A percentile compares a stretch with the other conserved stretches of the same genome.
These are phyloP conservation scores for Anthrax anthrax DNA, from an alignment of 2,888 invertebrate species.

Conservation along the genomic window DNA sequence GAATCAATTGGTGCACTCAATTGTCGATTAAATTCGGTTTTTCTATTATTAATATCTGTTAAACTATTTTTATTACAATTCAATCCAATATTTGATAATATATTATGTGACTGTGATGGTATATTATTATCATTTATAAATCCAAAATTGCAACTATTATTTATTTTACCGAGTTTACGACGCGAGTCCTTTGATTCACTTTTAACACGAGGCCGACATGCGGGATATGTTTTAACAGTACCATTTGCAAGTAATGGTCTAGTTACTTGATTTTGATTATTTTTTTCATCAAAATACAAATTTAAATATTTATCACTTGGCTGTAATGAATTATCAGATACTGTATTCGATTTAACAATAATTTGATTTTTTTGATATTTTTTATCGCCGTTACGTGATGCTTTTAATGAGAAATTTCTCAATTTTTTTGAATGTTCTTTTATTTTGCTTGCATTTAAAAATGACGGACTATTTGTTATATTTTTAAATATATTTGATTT, in stretches of 20 bases:
- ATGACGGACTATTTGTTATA: constrained; percentile 32
- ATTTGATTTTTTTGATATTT: constrained; percentile 26
- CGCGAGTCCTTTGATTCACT: constrained; percentile 26
- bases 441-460: constrained; percentile 30
- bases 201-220: constrained; percentile 29
- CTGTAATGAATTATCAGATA: constrained; percentile 32
- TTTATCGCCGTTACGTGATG: constrained; percentile 16
- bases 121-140: constrained; percentile 23
- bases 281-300: constrained; percentile 30
- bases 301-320: constrained; percentile 32
- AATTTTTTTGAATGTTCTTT: constrained; percentile 33
- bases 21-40: constrained; percentile 34
- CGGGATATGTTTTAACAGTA: constrained; percentile 27
- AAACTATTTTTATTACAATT: constrained; percentile 26
- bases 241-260: constrained; percentile 25
- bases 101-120: constrained; percentile 27
- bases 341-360: constrained; percentile 31
- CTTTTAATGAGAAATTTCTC: constrained; percentile 30
- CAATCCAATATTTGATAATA: constrained; percentile 28
- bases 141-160: constrained; percentile 29
- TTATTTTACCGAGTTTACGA: constrained; percentile 24
- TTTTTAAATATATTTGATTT: constrained; percentile 32
- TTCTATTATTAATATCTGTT: constrained; percentile 29
- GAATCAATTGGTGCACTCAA: constrained; percentile 34
- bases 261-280: neutral